Conservation (phyloP, 1,140 invertebrate species). For the Drosophila nebulosa region DNA sequence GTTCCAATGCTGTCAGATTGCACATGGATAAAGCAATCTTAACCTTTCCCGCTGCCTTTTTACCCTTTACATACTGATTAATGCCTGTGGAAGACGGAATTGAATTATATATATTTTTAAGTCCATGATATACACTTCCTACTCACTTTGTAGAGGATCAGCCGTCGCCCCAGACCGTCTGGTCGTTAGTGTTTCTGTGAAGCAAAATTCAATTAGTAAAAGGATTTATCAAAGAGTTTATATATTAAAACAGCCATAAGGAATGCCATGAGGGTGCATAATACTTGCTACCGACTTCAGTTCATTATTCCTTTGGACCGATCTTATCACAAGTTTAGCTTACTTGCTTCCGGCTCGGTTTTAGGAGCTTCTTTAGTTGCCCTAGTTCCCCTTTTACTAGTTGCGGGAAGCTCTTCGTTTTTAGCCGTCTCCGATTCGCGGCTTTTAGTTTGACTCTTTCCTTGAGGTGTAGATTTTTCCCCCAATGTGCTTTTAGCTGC, state of each 20-base stretch:
- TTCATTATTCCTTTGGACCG: no score
- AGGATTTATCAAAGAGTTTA: not conserved
- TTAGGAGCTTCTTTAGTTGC: not conserved
- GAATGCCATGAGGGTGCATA: no score
- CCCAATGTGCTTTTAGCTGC: no score
- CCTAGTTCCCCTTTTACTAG: not conserved
- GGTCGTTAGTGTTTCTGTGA: not conserved
- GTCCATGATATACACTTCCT: not conserved
- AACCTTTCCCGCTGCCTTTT: constrained; percentile 36
- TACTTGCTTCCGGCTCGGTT: not conserved
- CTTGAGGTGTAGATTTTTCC: no score
- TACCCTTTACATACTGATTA: constrained; percentile 37
- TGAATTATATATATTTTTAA: not conserved
- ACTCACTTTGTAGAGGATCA: constrained; percentile 24
- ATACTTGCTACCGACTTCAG: no score
- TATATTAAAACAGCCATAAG: no score
- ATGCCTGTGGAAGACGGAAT: constrained; percentile 23
- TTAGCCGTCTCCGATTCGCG: not conserved
- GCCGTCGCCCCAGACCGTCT: not conserved
- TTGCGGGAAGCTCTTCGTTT: not conserved
- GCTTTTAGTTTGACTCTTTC: no score
- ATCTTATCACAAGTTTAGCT: not conserved
- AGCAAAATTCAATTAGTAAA: not conserved
- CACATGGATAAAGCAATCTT: constrained; percentile 48
- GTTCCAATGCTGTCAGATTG: constrained; percentile 12